Percentiles rank a stretch among this genome's conserved stretches.
Evolutionary conservation across 2,113 vertebrate species (phyloP).

Genomic region (Cynocephalus volans): DNA sequence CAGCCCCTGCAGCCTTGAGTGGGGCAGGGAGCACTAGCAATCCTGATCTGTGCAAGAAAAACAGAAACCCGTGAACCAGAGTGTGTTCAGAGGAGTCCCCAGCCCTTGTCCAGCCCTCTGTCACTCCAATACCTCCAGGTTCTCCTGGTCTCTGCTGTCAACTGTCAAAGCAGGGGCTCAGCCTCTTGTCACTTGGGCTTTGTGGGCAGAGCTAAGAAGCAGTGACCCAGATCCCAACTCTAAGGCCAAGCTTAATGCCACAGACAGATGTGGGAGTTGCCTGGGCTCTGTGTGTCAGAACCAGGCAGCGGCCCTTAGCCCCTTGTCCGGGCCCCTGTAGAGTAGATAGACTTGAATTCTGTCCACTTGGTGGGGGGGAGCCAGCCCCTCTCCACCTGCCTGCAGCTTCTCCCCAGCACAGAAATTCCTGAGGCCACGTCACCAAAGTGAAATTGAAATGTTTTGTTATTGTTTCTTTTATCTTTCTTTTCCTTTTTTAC

Average conservation of each 20-base stretch:
- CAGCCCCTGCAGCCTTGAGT: slow-evolving; percentile 65
- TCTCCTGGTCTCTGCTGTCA: slow-evolving; percentile 65
- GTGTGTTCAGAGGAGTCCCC: background rate
- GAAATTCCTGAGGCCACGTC: slow-evolving; percentile 67
- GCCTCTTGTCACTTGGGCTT: background rate
- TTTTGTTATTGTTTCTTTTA: slow-evolving; percentile 80
- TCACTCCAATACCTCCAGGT: slow-evolving; percentile 54
- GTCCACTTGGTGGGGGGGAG: background rate
- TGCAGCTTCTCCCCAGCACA: slow-evolving; percentile 38
- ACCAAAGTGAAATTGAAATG: slow-evolving; percentile 80
- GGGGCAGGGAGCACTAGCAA: slow-evolving; percentile 87
- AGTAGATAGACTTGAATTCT: background rate
- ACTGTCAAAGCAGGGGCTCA: background rate
- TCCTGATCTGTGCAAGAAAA: slow-evolving; percentile 66
- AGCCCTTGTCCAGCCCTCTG: slow-evolving; percentile 57
- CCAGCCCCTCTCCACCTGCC: background rate
- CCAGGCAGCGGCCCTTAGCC: background rate
- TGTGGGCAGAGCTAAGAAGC: background rate
- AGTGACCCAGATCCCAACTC: background rate
- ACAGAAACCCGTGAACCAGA: slow-evolving; percentile 18
- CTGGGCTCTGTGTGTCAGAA: background rate
- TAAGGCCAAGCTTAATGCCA: background rate
- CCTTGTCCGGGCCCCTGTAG: background rate
- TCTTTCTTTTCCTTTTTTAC: slow-evolving; percentile 76
- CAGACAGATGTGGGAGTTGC: background rate